Percentiles rank a stretch among this genome's conserved stretches.
These are phyloP conservation scores for Philaenus spumarius DNA, from an alignment of 1,140 invertebrate genomes.

Conservation along the genomic window DNA sequence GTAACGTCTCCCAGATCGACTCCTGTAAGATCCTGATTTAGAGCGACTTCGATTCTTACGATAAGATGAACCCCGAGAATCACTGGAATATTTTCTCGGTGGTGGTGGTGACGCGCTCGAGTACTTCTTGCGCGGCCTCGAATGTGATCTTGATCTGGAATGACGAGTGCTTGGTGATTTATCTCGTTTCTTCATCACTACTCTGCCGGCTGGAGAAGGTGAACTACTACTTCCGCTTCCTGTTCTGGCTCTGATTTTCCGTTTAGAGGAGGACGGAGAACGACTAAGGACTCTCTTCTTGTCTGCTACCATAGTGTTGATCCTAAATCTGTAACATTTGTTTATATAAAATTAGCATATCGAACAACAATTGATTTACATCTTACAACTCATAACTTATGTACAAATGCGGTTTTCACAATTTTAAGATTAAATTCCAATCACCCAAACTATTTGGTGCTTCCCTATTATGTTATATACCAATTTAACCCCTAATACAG, in stretches of 20 bases:
- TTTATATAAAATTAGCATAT: too few species aligned
- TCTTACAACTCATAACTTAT: too few species aligned
- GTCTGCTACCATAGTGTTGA: constrained; percentile 41
- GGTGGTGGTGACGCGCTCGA: constrained; percentile 12
- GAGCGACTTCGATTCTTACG: constrained; percentile 20
- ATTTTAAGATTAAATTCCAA: too few species aligned
- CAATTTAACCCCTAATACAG: too few species aligned
- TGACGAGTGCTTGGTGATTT: constrained; percentile 32
- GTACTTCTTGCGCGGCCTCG: constrained; percentile 26
- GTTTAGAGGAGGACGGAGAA: constrained; percentile 21
- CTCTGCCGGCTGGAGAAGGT: too few species aligned
- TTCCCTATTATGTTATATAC: too few species aligned
- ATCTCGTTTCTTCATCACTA: too few species aligned
- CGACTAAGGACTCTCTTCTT: constrained; percentile 33
- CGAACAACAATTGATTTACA: too few species aligned
- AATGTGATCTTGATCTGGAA: constrained; percentile 39
- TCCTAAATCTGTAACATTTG: constrained; percentile 15
- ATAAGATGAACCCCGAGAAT: constrained; percentile 6
- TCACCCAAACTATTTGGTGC: too few species aligned
- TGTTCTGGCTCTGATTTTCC: constrained; percentile 19
- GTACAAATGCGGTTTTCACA: too few species aligned
- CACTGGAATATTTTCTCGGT: constrained; percentile 14
- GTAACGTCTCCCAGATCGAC: constrained; percentile 36
- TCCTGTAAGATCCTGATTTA: constrained; percentile 23
- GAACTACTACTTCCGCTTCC: constrained; percentile 9